Evolutionary conservation across 1,140 invertebrate genomes (phyloP), one percentile per base, ranked within the genome.

Genomic region (Oppia nitens): DNA sequence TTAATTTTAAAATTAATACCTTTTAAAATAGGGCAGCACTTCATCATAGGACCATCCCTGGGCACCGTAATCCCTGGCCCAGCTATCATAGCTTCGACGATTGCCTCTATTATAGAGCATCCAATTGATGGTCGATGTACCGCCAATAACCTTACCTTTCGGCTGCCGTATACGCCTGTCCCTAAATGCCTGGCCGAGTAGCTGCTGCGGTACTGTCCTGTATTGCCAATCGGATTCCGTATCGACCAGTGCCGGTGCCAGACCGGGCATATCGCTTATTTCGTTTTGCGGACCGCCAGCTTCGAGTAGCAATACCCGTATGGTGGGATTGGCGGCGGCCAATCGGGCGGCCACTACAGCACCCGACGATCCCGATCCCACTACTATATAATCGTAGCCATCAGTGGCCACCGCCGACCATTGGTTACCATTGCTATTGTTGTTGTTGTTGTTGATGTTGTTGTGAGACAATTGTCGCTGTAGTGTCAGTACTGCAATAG

Each of bases 41-140:
- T 89, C 83, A 51, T 84, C 80, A 64, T 83, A 91, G 0, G 85
- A 82, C 95, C 95, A 98, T 1, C 89, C 90, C 0, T 79, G 78
- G 64, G 95, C 95, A 0, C 95, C 95, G 47, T 75, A 69, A 28
- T 84, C 72, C 0, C 78, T 72, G 68, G 91, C 88, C 94, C 94
- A 98, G 3, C 77, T 74, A 67, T 97, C 87, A 69, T 96, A 98
- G 69, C 98, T 94, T 59, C 78, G 80, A 60, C 81, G 81, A 68
- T 96, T 93, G 0, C 93, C 94, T 29, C 94, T 76, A 0, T 97
- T 75, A 67, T 97, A 98, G 0, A 96, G 76, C 93, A 97, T 97
- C 66, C 94, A 95, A 70, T 97, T 97, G 0, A 97, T 77, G 0
- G 91, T 87, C 50, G 86, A 91, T 26, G 86, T 85, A 12, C 92